Evolutionary conservation across 1,140 invertebrate species (phyloP).

Genomic region (Bathynomus jamesi): DNA sequence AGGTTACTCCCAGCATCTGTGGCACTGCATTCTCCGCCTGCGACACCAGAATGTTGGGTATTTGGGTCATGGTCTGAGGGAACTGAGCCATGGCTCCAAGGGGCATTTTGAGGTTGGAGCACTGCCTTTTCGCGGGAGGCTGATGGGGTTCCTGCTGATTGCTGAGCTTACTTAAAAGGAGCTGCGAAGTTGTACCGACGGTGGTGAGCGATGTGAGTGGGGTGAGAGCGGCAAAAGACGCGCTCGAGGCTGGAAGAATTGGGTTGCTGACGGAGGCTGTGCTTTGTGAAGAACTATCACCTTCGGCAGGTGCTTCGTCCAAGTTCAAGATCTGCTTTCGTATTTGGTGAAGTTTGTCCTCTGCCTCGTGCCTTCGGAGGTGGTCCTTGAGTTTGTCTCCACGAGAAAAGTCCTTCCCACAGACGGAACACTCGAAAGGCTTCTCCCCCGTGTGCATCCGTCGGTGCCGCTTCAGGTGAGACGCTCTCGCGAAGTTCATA

Average conservation of each 20-base stretch:
- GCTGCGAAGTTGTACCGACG: too few relatives aligned
- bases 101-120: slow-evolving; percentile 9
- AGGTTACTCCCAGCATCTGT: slow-evolving; percentile 33
- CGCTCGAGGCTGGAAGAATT: neutral
- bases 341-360: slow-evolving; percentile 34
- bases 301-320: slow-evolving; percentile 15
- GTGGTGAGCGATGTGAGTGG: neutral
- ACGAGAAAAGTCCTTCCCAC: slow-evolving; percentile 33
- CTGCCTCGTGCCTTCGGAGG: slow-evolving; percentile 28
- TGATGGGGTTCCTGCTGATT: neutral
- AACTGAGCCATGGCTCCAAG: slow-evolving; percentile 12
- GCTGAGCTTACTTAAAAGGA: slow-evolving; percentile 15
- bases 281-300: neutral
- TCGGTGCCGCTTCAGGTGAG: slow-evolving; percentile 36
- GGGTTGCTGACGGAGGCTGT: neutral
- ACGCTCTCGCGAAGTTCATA: slow-evolving; percentile 36
- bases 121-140: slow-evolving; percentile 21
- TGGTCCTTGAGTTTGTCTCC: slow-evolving; percentile 37
- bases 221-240: neutral
- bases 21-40: slow-evolving; percentile 25
- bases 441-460: slow-evolving; percentile 36
- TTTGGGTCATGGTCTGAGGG: slow-evolving; percentile 17
- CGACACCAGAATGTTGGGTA: slow-evolving; percentile 11
- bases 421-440: slow-evolving; percentile 32
- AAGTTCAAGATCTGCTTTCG: slow-evolving; percentile 30